phyloP scores from a whole-genome alignment of 2,888 invertebrate genomes.

The Parnassius glacialis region DNA sequence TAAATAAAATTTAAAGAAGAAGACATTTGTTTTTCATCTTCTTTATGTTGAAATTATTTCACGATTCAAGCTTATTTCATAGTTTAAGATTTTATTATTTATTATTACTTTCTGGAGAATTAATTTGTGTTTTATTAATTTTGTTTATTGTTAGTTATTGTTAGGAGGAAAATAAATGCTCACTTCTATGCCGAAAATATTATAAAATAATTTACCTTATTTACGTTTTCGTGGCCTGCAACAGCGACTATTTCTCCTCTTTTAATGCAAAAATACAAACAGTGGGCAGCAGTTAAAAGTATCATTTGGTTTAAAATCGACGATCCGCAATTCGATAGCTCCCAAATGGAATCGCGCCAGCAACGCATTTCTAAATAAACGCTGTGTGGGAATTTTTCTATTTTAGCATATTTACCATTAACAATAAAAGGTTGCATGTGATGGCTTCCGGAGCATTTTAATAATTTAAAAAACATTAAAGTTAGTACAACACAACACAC shows the following conservation, averaged over 20 bases:
- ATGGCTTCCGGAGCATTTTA: not conserved
- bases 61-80: no score
- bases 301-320: slow-evolving; percentile 26
- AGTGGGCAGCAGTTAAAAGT: slow-evolving; percentile 27
- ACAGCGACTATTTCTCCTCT: not conserved
- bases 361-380: slow-evolving; percentile 17
- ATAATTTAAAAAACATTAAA: slow-evolving; percentile 11
- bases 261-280: not conserved
- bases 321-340: slow-evolving; percentile 25
- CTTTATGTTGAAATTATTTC: no score
- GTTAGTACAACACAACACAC: not conserved
- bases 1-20: no score
- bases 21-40: no score
- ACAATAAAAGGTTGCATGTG: slow-evolving; percentile 23
- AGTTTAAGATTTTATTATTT: no score
- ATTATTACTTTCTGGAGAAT: no score
- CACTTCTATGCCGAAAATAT: not conserved
- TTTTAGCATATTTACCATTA: slow-evolving; percentile 18
- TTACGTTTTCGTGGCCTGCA: not conserved
- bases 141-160: no score
- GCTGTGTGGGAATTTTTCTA: slow-evolving; percentile 22
- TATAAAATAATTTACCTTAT: not conserved
- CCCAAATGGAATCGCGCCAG: not conserved
- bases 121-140: no score
- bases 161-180: no score